Conservation (phyloP, 1,140 invertebrate species). For the Nephotettix cincticeps region DNA sequence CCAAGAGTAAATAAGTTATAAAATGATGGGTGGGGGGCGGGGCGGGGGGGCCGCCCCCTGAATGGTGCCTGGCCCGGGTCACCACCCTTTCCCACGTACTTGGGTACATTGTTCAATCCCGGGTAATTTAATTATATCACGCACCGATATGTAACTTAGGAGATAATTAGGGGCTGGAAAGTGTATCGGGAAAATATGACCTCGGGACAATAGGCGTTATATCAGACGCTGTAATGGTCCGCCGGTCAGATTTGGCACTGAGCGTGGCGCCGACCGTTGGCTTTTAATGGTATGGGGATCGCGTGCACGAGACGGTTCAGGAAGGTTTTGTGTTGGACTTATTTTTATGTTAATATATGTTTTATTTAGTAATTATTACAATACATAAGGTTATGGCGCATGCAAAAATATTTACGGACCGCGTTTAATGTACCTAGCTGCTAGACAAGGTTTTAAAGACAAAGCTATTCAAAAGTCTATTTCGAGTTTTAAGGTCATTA, state of each 20-base stretch:
- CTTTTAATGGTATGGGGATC: no score
- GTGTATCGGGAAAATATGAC: neutral
- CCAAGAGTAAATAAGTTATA: conserved; percentile 12
- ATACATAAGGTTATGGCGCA: no score
- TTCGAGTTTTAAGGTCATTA: no score
- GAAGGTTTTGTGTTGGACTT: no score
- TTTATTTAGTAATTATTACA: no score
- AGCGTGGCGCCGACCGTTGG: neutral
- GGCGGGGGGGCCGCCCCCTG: neutral
- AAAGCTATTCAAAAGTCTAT: no score
- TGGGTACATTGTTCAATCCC: neutral
- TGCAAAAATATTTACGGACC: no score
- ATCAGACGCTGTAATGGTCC: neutral
- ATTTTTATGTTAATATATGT: no score
- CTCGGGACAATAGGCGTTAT: conserved; percentile 1
- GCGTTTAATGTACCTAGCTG: no score
- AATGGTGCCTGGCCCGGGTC: neutral
- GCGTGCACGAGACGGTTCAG: no score
- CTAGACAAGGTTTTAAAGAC: no score
- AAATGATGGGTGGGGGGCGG: neutral
- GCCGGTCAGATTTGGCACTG: neutral
- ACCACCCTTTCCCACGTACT: neutral
- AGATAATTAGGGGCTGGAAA: conserved; percentile 3
- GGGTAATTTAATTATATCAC: conserved; percentile 10
- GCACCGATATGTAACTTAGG: conserved; percentile 9